phyloP scores from a whole-genome alignment of 2,888 invertebrate species.

The Tineola bisselliella region DNA sequence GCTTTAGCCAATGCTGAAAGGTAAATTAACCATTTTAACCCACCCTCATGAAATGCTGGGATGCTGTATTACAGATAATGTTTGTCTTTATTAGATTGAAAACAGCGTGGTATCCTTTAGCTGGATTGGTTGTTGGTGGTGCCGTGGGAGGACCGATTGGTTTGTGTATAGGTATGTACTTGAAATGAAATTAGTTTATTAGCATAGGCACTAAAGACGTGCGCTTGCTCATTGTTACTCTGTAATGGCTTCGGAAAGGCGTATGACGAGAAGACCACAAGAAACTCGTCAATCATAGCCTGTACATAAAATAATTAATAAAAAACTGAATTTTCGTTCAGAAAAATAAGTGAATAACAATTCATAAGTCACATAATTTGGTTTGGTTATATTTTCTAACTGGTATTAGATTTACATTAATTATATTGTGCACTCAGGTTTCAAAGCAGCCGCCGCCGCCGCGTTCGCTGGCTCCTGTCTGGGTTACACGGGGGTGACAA shows the following conservation, averaged over 20 bases:
- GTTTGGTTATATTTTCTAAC: no score
- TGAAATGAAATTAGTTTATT: neutral
- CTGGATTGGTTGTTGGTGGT: conserved; percentile 38
- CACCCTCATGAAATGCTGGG: no score
- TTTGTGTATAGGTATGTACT: conserved; percentile 24
- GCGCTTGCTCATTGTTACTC: no score
- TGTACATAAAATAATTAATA: no score
- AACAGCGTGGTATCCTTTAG: conserved; percentile 20
- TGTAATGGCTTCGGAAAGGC: no score
- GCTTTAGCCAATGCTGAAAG: conserved; percentile 27
- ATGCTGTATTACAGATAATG: no score
- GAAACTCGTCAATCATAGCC: no score
- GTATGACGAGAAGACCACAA: no score
- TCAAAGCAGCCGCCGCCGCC: conserved; percentile 39
- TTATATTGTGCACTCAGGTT: conserved; percentile 20
- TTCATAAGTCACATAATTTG: no score
- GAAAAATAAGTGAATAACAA: no score
- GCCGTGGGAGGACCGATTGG: conserved; percentile 41
- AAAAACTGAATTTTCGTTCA: no score
- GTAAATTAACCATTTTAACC: conserved; percentile 20
- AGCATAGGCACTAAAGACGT: neutral
- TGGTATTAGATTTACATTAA: neutral
- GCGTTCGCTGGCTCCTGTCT: conserved; percentile 37
- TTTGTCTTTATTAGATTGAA: neutral
- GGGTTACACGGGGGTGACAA: conserved; percentile 28